phyloP scores from a whole-genome alignment of 2,888 invertebrate species.

The Tuta absoluta region DNA sequence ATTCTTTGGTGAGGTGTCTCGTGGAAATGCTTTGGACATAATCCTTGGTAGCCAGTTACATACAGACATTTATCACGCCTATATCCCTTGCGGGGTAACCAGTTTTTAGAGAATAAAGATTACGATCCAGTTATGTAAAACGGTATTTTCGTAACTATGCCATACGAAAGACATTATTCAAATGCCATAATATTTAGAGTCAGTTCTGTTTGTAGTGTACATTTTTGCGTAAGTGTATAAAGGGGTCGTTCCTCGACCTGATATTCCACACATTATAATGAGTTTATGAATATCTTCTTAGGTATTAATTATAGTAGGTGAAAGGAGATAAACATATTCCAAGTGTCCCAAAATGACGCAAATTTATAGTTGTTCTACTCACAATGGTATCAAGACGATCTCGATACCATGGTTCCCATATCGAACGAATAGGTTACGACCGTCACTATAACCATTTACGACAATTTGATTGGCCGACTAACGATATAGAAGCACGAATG shows the following conservation, averaged over 20 bases:
- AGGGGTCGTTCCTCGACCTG: too few relatives aligned
- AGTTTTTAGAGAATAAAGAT: slow-evolving; percentile 36
- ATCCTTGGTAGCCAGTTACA: too few relatives aligned
- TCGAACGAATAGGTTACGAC: slow-evolving; percentile 66
- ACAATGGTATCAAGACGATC: slow-evolving; percentile 56
- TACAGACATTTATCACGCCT: too few relatives aligned
- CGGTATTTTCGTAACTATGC: not conserved
- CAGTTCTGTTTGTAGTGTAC: too few relatives aligned
- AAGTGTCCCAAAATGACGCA: not conserved
- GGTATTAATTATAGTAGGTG: not conserved
- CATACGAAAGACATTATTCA: too few relatives aligned
- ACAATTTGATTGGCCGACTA: slow-evolving; percentile 74
- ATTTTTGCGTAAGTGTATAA: too few relatives aligned
- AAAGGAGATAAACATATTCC: not conserved
- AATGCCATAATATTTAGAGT: too few relatives aligned
- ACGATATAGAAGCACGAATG: slow-evolving; percentile 71
- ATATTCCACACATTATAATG: too few relatives aligned
- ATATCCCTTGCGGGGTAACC: slow-evolving; percentile 50
- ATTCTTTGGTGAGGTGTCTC: too few relatives aligned
- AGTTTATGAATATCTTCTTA: too few relatives aligned
- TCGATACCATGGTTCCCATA: slow-evolving; percentile 71
- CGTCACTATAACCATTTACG: slow-evolving; percentile 72
- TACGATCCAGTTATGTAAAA: not conserved
- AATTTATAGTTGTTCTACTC: not conserved
- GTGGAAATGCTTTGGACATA: slow-evolving; percentile 28